Evolutionary conservation across 2,113 vertebrate species (phyloP).

Genomic region (Penelope pileata): DNA sequence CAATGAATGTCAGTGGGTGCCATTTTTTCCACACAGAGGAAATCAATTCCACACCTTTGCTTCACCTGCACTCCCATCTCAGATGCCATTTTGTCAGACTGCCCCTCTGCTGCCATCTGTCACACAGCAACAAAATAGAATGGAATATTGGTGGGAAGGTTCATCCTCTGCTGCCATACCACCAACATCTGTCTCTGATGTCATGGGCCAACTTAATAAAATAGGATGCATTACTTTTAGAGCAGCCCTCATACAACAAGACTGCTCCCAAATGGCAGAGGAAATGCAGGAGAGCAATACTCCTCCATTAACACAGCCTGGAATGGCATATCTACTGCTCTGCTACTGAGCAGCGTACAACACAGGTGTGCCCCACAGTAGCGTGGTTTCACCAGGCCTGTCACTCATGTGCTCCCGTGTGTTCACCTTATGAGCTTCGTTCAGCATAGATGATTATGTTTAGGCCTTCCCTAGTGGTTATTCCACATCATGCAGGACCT

Average conservation of each 20-base stretch:
- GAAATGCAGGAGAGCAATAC: not conserved
- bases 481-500: not conserved
- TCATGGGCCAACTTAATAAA: not conserved
- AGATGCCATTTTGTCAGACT: not conserved
- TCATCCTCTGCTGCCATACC: not conserved
- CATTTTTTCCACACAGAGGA: no score
- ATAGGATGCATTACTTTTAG: not conserved
- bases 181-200: not conserved
- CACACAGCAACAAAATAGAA: not conserved
- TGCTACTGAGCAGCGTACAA: not conserved
- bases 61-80: no score
- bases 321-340: not conserved
- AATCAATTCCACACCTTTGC: no score
- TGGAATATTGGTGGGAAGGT: not conserved
- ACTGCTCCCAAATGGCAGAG: not conserved
- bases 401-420: not conserved
- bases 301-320: not conserved
- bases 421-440: not conserved
- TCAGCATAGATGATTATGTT: not conserved
- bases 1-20: no score
- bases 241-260: not conserved
- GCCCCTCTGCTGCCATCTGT: not conserved
- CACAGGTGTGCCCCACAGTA: not conserved
- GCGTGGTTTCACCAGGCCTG: not conserved
- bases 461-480: not conserved